These are phyloP conservation scores for Trichonephila inaurata DNA, from an alignment of 1,140 invertebrate species.

Conservation along the genomic window DNA sequence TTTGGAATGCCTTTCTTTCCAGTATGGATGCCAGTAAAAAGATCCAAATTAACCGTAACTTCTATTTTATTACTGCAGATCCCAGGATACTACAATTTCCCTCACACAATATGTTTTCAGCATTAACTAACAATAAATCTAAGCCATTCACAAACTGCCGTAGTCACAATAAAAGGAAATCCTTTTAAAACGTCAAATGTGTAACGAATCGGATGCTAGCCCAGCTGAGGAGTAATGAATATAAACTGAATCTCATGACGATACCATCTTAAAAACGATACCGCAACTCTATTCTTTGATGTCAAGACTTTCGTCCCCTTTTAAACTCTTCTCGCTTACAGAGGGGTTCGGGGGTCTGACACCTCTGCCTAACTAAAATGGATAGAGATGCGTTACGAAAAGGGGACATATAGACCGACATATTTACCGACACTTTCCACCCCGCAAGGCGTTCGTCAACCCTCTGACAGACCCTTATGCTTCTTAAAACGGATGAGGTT, in stretches of 20 bases:
- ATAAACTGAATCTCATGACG: neutral
- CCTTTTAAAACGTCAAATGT: neutral
- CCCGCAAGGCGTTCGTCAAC: slow-evolving; percentile 25
- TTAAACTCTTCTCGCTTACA: neutral
- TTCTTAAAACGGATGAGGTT: slow-evolving; percentile 8
- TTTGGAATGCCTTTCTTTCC: too few relatives aligned
- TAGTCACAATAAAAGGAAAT: neutral
- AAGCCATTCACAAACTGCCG: neutral
- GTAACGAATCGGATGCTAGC: neutral
- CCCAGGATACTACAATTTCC: too few relatives aligned
- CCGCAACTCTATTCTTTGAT: slow-evolving; percentile 38
- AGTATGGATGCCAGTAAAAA: too few relatives aligned
- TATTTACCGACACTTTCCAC: slow-evolving; percentile 63
- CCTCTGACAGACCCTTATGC: slow-evolving; percentile 8
- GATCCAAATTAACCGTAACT: too few relatives aligned
- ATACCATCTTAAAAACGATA: slow-evolving; percentile 21
- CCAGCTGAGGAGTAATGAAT: neutral
- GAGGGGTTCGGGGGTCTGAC: neutral
- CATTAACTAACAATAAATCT: neutral
- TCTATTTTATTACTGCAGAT: too few relatives aligned
- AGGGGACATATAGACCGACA: slow-evolving; percentile 51
- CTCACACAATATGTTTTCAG: too few relatives aligned
- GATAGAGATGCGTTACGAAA: slow-evolving; percentile 47
- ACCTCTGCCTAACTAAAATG: slow-evolving; percentile 20
- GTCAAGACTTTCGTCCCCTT: neutral